Evolutionary conservation across 2,113 vertebrate species (phyloP).

Genomic region (Rana temporaria): DNA sequence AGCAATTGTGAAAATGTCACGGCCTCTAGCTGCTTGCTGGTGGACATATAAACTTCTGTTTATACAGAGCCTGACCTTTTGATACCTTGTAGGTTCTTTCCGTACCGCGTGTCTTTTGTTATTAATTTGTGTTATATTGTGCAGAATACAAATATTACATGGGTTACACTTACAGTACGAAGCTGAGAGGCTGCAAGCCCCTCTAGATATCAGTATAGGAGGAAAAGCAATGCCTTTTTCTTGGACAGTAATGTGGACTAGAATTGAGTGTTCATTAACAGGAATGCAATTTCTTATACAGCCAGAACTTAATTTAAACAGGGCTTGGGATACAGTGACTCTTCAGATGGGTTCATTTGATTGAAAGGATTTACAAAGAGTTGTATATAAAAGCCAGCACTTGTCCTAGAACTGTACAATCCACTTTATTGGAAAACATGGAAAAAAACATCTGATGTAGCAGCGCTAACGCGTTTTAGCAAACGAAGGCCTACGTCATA

Average conservation of each 20-base stretch:
- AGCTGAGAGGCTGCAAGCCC: too few relatives aligned
- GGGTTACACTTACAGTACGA: background rate
- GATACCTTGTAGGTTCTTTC: background rate
- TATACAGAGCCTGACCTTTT: constrained; percentile 26
- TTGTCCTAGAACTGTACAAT: too few relatives aligned
- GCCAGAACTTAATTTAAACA: background rate
- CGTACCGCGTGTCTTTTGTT: constrained; percentile 14
- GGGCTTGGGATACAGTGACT: too few relatives aligned
- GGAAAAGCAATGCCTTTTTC: background rate
- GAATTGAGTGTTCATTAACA: background rate
- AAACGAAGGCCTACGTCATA: too few relatives aligned
- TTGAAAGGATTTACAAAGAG: too few relatives aligned
- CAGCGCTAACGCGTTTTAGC: too few relatives aligned
- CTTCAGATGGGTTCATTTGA: too few relatives aligned
- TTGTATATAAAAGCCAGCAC: too few relatives aligned
- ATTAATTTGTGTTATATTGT: background rate
- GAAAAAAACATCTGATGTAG: too few relatives aligned
- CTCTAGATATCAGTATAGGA: too few relatives aligned
- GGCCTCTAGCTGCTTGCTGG: background rate
- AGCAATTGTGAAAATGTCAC: constrained; percentile 29
- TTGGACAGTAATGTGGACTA: background rate
- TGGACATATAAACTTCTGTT: background rate
- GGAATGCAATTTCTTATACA: background rate
- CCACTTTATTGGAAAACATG: too few relatives aligned
- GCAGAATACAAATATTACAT: constrained; percentile 35